These are phyloP conservation scores for Aptenodytes patagonicus DNA, from an alignment of 2,113 vertebrate species.

Conservation along the genomic window DNA sequence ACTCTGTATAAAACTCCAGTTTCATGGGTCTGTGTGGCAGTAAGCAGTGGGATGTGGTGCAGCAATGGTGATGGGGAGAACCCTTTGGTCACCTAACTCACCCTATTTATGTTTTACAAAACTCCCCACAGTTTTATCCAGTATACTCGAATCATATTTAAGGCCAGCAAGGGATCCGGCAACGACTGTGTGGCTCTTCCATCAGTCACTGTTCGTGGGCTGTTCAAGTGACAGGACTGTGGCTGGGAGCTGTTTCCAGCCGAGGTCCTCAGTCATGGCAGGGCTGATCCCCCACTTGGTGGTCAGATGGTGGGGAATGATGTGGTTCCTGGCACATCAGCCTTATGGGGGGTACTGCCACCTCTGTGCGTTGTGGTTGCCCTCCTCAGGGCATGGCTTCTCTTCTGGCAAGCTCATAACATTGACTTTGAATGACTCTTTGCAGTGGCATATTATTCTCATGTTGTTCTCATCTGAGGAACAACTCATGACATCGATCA, in stretches of 20 bases:
- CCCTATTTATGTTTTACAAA: background rate
- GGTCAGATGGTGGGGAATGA: background rate
- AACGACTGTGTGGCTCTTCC: rapidly evolving
- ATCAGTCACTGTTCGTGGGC: background rate
- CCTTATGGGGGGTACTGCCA: background rate
- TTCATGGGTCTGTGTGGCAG: background rate
- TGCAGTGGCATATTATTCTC: background rate
- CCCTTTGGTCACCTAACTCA: background rate
- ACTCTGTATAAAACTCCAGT: background rate
- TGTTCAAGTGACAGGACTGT: background rate
- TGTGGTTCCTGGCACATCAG: background rate
- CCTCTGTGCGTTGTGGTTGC: background rate
- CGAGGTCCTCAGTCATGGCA: background rate
- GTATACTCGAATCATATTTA: background rate
- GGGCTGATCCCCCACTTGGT: background rate
- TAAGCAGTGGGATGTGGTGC: background rate
- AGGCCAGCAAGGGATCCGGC: background rate
- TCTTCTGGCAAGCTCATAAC: background rate
- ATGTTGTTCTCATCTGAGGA: background rate
- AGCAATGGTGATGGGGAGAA: background rate
- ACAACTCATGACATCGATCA: background rate
- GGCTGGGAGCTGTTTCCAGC: background rate
- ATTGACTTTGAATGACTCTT: background rate
- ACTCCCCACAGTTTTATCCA: background rate
- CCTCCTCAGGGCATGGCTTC: background rate